Percentiles rank a stretch among this genome's conserved stretches.
Conservation (phyloP, 2,113 vertebrate genomes). For the Scopus umbretta region DNA sequence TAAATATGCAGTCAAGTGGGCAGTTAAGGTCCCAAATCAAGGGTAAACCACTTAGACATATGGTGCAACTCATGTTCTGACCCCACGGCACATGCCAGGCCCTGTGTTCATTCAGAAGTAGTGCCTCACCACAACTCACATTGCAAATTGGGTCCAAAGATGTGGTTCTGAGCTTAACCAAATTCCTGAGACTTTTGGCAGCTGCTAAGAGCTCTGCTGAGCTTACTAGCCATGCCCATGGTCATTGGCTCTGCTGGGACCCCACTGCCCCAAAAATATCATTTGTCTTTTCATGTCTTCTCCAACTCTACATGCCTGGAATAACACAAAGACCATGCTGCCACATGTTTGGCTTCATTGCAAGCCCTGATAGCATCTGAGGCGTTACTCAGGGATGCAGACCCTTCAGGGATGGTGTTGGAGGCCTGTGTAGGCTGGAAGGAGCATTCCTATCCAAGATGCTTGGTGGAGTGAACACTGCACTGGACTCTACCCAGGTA, state of each 20-base stretch:
- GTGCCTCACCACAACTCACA: too few species aligned
- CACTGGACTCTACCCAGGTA: background rate
- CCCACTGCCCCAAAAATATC: too few species aligned
- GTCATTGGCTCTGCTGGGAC: background rate
- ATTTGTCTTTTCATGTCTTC: background rate
- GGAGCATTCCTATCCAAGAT: rapidly evolving
- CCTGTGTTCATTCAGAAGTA: background rate
- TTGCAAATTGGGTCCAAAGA: background rate
- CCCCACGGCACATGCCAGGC: background rate
- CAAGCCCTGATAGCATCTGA: rapidly evolving
- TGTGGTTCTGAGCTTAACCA: background rate
- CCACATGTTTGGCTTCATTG: background rate
- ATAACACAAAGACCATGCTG: background rate
- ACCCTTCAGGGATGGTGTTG: background rate
- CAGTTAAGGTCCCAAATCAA: background rate
- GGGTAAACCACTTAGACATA: background rate
- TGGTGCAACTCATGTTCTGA: background rate
- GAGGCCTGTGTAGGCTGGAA: background rate
- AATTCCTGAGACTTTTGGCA: background rate
- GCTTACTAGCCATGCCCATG: background rate
- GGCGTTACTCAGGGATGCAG: rapidly evolving
- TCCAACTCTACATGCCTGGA: background rate
- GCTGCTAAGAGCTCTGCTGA: background rate
- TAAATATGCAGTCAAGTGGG: background rate
- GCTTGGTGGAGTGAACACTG: background rate